phyloP scores from a whole-genome alignment of 2,888 invertebrate species.

The Thysanoteuthis rhombus region DNA sequence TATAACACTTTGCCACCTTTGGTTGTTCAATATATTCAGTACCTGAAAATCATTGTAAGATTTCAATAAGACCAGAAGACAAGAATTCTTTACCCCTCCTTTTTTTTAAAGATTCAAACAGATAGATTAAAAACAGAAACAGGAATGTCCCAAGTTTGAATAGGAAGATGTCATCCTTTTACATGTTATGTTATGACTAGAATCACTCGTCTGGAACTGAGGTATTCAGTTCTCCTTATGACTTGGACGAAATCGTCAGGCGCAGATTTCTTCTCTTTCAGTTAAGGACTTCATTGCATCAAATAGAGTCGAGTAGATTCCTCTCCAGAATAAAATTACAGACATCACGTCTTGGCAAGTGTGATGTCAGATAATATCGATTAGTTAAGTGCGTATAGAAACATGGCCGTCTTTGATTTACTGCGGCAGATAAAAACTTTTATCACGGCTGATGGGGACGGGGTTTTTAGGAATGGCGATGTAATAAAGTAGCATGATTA shows the following conservation, averaged over 20 bases:
- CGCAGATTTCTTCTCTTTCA: background rate
- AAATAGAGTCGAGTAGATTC: background rate
- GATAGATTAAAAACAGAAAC: too few relatives aligned
- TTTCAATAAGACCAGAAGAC: too few relatives aligned
- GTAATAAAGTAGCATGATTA: background rate
- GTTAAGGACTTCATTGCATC: background rate
- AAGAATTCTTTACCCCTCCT: too few relatives aligned
- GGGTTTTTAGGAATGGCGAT: background rate
- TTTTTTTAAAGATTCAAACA: too few relatives aligned
- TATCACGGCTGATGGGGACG: background rate
- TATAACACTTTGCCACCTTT: too few relatives aligned
- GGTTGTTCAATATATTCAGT: too few relatives aligned
- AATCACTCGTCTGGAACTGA: too few relatives aligned
- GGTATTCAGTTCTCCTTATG: background rate
- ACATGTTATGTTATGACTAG: too few relatives aligned
- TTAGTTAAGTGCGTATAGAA: background rate
- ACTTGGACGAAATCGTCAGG: background rate
- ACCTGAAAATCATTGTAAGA: too few relatives aligned
- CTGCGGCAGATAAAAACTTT: background rate
- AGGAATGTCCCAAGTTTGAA: too few relatives aligned
- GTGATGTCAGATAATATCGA: background rate
- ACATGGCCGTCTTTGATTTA: background rate
- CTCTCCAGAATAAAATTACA: background rate
- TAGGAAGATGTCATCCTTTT: too few relatives aligned
- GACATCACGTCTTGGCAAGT: background rate